Percentiles rank a stretch among this genome's conserved stretches.
Conservation (phyloP, 2,113 vertebrate species). For the Clupea harengus region DNA sequence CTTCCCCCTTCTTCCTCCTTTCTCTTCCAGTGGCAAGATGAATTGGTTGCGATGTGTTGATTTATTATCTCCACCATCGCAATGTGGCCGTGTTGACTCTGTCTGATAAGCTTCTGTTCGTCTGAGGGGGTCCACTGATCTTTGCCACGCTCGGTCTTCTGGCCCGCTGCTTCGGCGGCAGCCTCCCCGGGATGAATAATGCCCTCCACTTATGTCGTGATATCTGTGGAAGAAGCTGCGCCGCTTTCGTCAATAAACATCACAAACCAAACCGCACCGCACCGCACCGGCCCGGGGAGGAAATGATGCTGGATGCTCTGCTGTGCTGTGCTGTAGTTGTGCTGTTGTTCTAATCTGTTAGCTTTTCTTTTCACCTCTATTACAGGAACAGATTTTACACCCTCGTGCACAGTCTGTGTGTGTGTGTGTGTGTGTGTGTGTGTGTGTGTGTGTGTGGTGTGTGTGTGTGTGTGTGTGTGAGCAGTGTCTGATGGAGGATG, state of each 20-base stretch:
- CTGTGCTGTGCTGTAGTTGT: not conserved
- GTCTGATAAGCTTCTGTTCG: conserved; percentile 51
- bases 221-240: conserved; percentile 31
- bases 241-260: conserved; percentile 25
- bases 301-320: not conserved
- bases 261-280: not conserved
- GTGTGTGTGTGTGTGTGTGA: not conserved
- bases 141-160: conserved; percentile 39
- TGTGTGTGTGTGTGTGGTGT: not conserved
- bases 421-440: not conserved
- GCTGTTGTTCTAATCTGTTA: not conserved
- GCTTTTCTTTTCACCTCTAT: conserved; percentile 3
- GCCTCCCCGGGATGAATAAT: conserved; percentile 49
- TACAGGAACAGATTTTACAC: not conserved
- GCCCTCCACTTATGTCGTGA: conserved; percentile 17
- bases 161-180: conserved; percentile 22
- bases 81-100: conserved; percentile 49
- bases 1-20: conserved; percentile 34
- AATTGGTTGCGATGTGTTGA: conserved; percentile 51
- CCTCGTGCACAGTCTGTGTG: not conserved
- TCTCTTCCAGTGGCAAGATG: conserved; percentile 48
- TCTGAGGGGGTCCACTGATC: conserved; percentile 54
- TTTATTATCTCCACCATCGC: conserved; percentile 60
- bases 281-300: not conserved
- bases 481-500: not conserved